These are phyloP conservation scores for Cephalopterus ornatus DNA, from an alignment of 2,113 vertebrate species.

Conservation along the genomic window DNA sequence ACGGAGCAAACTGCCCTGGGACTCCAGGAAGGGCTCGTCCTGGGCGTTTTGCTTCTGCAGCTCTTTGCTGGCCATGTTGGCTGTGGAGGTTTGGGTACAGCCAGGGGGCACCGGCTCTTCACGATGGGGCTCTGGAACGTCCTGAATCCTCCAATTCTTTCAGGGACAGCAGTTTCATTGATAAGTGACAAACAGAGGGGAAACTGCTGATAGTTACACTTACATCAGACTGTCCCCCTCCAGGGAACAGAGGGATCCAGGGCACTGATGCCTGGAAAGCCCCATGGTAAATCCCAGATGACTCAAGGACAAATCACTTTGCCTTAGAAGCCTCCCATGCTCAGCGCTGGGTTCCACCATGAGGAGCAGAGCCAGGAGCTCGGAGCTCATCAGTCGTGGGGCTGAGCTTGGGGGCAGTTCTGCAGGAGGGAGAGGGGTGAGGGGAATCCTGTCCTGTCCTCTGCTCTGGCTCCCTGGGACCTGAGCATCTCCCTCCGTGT, in stretches of 20 bases:
- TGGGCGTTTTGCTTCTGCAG: background rate
- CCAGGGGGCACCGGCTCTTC: rapidly evolving
- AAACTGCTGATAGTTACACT: background rate
- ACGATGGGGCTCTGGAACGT: rapidly evolving
- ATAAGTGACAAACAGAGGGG: rapidly evolving
- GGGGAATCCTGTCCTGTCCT: background rate
- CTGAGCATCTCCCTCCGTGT: background rate
- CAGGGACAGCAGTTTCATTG: background rate
- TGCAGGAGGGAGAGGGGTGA: background rate
- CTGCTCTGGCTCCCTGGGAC: background rate
- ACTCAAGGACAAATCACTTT: background rate
- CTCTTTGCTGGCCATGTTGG: rapidly evolving
- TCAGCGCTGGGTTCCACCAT: rapidly evolving
- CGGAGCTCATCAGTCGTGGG: rapidly evolving
- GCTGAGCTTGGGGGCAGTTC: background rate
- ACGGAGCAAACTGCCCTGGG: rapidly evolving
- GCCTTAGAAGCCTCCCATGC: background rate
- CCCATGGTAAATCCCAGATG: background rate
- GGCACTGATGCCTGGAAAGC: background rate
- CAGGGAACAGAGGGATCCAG: background rate
- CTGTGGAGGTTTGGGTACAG: background rate
- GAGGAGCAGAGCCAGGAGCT: background rate
- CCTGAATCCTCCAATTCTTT: rapidly evolving
- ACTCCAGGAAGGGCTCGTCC: background rate
- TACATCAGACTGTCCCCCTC: rapidly evolving